These are phyloP conservation scores for Acromyrmex echinatior DNA, from an alignment of 1,140 invertebrate species.

Conservation along the genomic window DNA sequence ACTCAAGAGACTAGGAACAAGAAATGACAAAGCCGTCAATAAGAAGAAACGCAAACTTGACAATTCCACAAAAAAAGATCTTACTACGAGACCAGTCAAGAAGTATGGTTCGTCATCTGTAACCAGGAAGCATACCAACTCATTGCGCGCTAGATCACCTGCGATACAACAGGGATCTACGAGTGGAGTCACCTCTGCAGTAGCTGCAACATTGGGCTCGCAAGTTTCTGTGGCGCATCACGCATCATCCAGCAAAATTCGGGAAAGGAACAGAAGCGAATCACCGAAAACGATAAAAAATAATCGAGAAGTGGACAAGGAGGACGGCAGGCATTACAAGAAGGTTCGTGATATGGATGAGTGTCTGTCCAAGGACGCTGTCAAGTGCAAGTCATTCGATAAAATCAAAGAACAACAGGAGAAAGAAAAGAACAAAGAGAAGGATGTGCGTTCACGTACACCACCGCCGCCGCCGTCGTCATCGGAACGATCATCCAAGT, in stretches of 20 bases:
- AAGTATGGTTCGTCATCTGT: conserved; percentile 75
- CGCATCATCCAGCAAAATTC: conserved; percentile 73
- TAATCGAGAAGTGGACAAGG: conserved; percentile 78
- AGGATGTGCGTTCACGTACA: conserved; percentile 83
- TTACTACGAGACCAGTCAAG: conserved; percentile 76
- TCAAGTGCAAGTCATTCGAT: conserved; percentile 79
- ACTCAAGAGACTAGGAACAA: conserved; percentile 82
- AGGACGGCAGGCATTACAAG: conserved; percentile 79
- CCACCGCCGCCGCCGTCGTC: conserved; percentile 75
- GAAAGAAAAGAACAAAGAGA: conserved; percentile 81
- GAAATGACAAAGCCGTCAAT: conserved; percentile 80
- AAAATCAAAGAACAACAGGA: conserved; percentile 82
- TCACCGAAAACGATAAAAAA: conserved; percentile 79
- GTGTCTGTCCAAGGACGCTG: conserved; percentile 70
- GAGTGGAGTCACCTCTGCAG: conserved; percentile 38
- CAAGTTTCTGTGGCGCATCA: conserved; percentile 73
- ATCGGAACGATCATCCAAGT: conserved; percentile 77
- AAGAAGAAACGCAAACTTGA: conserved; percentile 85
- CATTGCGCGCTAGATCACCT: conserved; percentile 80
- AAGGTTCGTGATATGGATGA: conserved; percentile 79
- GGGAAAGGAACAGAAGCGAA: conserved; percentile 84
- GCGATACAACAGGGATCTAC: conserved; percentile 64
- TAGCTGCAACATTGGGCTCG: conserved; percentile 63
- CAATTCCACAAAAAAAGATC: conserved; percentile 79
- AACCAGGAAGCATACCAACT: conserved; percentile 79